Conservation (phyloP, 2,797 vertebrate species). For the Thunnus albacares region DNA sequence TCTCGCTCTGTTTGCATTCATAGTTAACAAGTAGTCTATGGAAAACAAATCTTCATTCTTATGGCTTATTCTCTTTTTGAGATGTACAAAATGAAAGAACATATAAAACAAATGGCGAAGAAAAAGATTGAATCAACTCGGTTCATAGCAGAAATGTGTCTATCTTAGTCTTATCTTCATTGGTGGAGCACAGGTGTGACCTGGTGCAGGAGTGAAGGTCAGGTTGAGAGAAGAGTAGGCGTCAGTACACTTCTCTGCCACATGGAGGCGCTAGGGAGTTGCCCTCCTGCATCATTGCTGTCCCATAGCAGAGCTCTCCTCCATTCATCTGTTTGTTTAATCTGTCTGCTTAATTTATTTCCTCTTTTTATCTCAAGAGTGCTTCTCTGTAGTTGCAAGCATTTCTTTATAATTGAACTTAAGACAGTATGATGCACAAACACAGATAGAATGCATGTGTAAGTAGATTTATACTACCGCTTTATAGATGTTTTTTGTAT, state of each 20-base stretch:
- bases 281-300: conserved; percentile 31
- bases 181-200: conserved; percentile 6
- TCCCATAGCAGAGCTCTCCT: neutral
- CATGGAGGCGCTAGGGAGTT: conserved; percentile 69
- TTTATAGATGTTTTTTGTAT: too few relatives aligned
- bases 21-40: neutral
- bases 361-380: neutral
- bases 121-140: neutral
- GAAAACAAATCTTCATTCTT: too few relatives aligned
- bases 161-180: neutral
- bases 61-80: too few relatives aligned
- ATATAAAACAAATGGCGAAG: neutral
- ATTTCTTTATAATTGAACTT: neutral
- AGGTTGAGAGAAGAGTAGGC: too few relatives aligned
- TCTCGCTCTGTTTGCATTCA: too few relatives aligned
- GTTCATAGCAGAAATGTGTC: neutral
- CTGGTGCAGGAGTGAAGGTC: neutral
- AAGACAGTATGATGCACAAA: neutral
- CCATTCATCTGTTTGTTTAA: conserved; percentile 34
- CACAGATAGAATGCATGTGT: conserved; percentile 1
- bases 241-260: conserved; percentile 62
- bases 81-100: neutral
- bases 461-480: neutral
- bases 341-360: conserved; percentile 21
- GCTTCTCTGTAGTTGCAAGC: neutral